Conservation (phyloP, 2,888 invertebrate species). For the Empis stercorea region DNA sequence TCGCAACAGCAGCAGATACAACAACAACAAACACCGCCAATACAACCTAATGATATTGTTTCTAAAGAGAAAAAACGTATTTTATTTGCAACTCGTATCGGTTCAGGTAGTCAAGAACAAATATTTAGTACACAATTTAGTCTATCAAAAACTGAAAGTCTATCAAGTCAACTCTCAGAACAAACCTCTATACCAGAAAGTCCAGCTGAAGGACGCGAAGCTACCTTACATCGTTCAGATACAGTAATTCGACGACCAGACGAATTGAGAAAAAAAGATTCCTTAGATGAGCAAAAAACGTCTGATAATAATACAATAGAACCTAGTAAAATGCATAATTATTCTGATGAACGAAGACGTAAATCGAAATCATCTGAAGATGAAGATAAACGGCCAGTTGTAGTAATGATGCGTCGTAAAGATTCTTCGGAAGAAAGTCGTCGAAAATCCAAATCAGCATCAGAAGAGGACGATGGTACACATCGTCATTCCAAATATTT, state of each 20-base stretch:
- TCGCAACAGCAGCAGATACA: slow-evolving; percentile 12
- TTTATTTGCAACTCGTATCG: slow-evolving; percentile 53
- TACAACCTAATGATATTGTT: slow-evolving; percentile 17
- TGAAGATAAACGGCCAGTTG: slow-evolving; percentile 19
- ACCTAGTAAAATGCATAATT: slow-evolving; percentile 11
- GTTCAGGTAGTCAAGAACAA: slow-evolving; percentile 49
- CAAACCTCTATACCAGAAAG: slow-evolving; percentile 22
- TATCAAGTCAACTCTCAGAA: slow-evolving; percentile 47
- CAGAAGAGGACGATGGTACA: slow-evolving; percentile 28
- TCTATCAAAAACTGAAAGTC: slow-evolving; percentile 50
- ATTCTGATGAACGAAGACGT: slow-evolving; percentile 12
- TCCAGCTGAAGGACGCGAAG: slow-evolving; percentile 16
- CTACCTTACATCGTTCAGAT: slow-evolving; percentile 26
- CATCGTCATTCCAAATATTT: slow-evolving; percentile 32
- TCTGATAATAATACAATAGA: slow-evolving; percentile 4
- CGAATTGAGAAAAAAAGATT: slow-evolving; percentile 9
- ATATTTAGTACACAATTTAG: slow-evolving; percentile 54
- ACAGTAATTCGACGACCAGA: slow-evolving; percentile 28
- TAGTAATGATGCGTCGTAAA: slow-evolving; percentile 27
- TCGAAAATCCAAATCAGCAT: slow-evolving; percentile 26
- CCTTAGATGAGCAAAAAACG: background rate
- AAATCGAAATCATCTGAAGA: slow-evolving; percentile 28
- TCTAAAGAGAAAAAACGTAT: slow-evolving; percentile 38
- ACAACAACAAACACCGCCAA: slow-evolving; percentile 11
- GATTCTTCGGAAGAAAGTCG: slow-evolving; percentile 16